Percentiles rank a stretch among this genome's conserved stretches.
Evolutionary conservation across 2,797 vertebrate genomes (phyloP).

Genomic region (Phataginus tricuspis): DNA sequence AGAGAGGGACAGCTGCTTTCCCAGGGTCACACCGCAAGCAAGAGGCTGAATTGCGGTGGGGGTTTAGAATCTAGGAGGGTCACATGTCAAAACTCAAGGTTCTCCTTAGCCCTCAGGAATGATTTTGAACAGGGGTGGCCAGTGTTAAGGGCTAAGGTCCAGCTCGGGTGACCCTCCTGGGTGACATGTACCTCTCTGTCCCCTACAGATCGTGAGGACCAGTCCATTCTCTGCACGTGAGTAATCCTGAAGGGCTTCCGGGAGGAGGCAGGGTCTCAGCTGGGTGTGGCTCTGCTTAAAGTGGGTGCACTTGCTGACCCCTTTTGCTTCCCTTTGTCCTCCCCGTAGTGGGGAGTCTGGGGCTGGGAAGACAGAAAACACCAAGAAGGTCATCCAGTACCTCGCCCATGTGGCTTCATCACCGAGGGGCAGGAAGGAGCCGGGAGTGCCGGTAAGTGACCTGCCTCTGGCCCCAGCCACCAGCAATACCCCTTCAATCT

Average conservation of each 20-base stretch:
- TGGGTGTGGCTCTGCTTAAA: not conserved
- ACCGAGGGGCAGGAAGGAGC: constrained; percentile 89
- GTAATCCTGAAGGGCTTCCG: constrained; percentile 79
- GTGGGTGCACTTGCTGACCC: not conserved
- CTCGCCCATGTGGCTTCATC: constrained; percentile 95
- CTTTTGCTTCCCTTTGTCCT: not conserved
- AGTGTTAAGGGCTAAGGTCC: not conserved
- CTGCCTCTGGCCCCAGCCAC: not conserved
- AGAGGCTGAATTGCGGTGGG: not conserved
- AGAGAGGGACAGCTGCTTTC: not conserved
- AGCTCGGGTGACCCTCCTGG: not conserved
- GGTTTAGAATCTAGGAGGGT: not conserved
- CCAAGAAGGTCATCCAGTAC: constrained; percentile 97
- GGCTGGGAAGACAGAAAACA: constrained; percentile 96
- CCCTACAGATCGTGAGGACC: constrained; percentile 93
- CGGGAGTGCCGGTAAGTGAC: constrained; percentile 81
- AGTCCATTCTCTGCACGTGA: constrained; percentile 97
- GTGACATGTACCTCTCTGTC: constrained; percentile 25
- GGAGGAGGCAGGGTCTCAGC: not conserved
- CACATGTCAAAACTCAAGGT: not conserved
- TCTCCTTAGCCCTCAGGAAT: not conserved
- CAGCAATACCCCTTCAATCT: not conserved
- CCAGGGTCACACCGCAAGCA: not conserved
- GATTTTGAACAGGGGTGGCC: not conserved
- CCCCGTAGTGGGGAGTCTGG: constrained; percentile 92